phyloP scores from a whole-genome alignment of 1,140 invertebrate genomes.

The Saxidomus purpurata region DNA sequence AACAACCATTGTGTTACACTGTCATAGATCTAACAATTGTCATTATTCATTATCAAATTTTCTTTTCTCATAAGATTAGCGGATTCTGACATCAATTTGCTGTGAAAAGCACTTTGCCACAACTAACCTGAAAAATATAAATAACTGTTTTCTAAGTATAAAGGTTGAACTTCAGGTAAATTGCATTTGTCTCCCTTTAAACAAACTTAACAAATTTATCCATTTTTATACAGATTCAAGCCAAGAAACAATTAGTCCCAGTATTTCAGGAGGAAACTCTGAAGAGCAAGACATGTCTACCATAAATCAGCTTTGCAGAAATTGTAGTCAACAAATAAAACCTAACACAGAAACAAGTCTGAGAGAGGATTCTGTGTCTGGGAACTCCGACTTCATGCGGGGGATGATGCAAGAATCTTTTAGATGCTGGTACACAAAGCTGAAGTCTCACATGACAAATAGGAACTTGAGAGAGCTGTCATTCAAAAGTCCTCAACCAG shows the following conservation, averaged over 20 bases:
- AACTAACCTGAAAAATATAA: no score
- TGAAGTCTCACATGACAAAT: conserved; percentile 49
- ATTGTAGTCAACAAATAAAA: neutral
- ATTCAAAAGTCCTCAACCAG: conserved; percentile 33
- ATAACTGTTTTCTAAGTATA: no score
- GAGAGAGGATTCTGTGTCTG: neutral
- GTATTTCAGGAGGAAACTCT: neutral
- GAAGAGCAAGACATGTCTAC: neutral
- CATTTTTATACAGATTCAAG: neutral
- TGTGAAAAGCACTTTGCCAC: no score
- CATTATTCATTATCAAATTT: no score
- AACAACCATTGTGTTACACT: no score
- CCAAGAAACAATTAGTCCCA: neutral
- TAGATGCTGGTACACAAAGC: neutral
- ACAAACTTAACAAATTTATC: neutral
- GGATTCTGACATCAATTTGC: no score
- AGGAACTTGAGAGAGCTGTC: conserved; percentile 55
- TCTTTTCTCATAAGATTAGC: no score
- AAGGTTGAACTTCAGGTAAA: no score
- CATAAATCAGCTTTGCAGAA: neutral
- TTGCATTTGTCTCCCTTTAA: no score
- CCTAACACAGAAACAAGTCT: neutral
- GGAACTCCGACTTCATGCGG: neutral
- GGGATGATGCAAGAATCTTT: conserved; percentile 38
- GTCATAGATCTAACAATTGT: no score